Evolutionary conservation across 37 sponge, comb jelly and placozoan species (phyloP).

Genomic region (Ianthella basta): DNA sequence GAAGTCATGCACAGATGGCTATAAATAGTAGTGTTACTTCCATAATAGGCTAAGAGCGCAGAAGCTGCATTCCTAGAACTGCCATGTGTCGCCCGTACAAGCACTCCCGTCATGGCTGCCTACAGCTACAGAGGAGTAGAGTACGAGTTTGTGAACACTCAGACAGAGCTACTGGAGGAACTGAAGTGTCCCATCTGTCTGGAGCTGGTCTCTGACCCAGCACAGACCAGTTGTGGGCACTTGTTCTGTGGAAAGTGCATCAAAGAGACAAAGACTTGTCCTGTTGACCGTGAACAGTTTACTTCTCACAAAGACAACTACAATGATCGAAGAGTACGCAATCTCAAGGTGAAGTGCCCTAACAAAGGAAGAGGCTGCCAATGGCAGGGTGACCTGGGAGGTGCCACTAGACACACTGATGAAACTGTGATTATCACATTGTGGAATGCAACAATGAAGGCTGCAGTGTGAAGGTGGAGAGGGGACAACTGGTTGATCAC

Average conservation of each 20-base stretch:
- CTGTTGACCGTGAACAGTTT: neutral
- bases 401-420: neutral
- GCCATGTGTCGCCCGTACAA: too few species aligned
- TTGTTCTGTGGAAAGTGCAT: constrained; percentile 15
- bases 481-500: neutral
- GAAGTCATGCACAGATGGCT: too few species aligned
- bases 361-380: constrained; percentile 31
- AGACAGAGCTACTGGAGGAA: neutral
- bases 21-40: too few species aligned
- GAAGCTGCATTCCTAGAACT: too few species aligned
- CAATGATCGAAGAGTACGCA: neutral
- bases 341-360: constrained; percentile 30
- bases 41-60: too few species aligned
- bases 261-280: neutral
- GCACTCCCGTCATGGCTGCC: too few species aligned
- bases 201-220: neutral
- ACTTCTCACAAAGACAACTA: neutral
- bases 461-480: neutral
- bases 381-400: constrained; percentile 40
- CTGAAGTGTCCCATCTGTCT: constrained; percentile 19
- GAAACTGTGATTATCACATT: neutral
- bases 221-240: neutral
- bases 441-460: constrained; percentile 17
- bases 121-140: constrained; percentile 16
- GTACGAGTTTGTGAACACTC: neutral